Conservation (phyloP, 2,113 vertebrate species). For the Xiphorhynchus elegans region DNA sequence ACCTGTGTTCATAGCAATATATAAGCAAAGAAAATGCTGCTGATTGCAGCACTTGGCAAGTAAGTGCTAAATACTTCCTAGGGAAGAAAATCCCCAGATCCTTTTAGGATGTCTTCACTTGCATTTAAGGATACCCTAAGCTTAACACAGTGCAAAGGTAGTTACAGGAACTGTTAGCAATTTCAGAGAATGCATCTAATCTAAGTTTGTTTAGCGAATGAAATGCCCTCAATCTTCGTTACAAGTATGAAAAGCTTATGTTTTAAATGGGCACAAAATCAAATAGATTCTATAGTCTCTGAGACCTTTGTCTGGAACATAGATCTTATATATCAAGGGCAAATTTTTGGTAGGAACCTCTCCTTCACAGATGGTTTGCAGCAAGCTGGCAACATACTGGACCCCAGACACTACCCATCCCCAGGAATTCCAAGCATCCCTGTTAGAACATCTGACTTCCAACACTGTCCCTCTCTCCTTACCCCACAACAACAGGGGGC, state of each 20-base stretch:
- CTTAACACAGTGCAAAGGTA: neutral
- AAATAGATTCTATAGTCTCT: neutral
- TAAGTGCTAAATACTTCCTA: neutral
- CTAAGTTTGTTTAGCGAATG: neutral
- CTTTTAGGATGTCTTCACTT: neutral
- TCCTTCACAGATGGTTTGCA: neutral
- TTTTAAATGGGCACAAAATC: neutral
- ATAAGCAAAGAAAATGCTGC: neutral
- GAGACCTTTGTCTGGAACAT: neutral
- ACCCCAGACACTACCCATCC: fast-evolving
- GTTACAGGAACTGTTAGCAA: neutral
- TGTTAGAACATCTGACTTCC: neutral
- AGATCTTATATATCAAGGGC: neutral
- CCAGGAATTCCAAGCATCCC: neutral
- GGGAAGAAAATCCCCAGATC: neutral
- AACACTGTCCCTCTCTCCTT: neutral
- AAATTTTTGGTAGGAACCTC: neutral
- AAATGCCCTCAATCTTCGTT: neutral
- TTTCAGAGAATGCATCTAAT: neutral
- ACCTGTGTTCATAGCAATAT: neutral
- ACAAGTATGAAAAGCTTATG: neutral
- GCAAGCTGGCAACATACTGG: neutral
- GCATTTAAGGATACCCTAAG: neutral
- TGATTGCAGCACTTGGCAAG: constrained; percentile 10
- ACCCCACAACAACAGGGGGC: neutral